Percentiles rank a stretch among this genome's conserved stretches.
Conservation (phyloP, 2,888 invertebrate genomes). For the Lepidocyrtoides sp. region DNA sequence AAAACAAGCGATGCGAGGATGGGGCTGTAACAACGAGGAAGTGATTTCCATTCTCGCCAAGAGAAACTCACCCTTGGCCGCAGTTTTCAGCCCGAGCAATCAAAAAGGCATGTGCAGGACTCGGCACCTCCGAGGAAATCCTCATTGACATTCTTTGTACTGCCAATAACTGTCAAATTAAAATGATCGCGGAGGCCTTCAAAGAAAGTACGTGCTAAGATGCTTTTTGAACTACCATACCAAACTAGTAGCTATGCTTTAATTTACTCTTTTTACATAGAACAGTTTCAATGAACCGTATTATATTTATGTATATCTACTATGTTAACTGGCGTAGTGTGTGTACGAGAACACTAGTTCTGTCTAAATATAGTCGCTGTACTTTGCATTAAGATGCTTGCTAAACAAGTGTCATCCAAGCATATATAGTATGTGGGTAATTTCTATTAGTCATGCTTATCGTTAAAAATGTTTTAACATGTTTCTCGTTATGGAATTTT, state of each 20-base stretch:
- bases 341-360: too few relatives aligned
- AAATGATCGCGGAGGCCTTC: constrained; percentile 84
- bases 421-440: constrained; percentile 5
- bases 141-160: constrained; percentile 87
- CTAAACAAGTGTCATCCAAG: constrained; percentile 29
- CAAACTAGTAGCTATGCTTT: constrained; percentile 28
- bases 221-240: neutral
- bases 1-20: constrained; percentile 84
- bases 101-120: constrained; percentile 87
- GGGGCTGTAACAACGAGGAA: constrained; percentile 84
- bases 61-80: constrained; percentile 85
- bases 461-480: neutral
- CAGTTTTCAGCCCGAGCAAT: constrained; percentile 87
- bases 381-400: too few relatives aligned
- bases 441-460: constrained; percentile 63
- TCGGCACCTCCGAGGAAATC: constrained; percentile 87
- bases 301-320: neutral
- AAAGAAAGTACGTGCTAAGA: constrained; percentile 84
- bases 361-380: too few relatives aligned
- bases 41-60: constrained; percentile 82
- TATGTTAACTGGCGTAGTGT: too few relatives aligned
- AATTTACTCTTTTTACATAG: constrained; percentile 25
- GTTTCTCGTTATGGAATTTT: neutral
- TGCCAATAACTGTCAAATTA: constrained; percentile 86
- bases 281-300: constrained; percentile 2